These are phyloP conservation scores for Thelaira solivaga DNA, from an alignment of 2,888 invertebrate species.

Conservation along the genomic window DNA sequence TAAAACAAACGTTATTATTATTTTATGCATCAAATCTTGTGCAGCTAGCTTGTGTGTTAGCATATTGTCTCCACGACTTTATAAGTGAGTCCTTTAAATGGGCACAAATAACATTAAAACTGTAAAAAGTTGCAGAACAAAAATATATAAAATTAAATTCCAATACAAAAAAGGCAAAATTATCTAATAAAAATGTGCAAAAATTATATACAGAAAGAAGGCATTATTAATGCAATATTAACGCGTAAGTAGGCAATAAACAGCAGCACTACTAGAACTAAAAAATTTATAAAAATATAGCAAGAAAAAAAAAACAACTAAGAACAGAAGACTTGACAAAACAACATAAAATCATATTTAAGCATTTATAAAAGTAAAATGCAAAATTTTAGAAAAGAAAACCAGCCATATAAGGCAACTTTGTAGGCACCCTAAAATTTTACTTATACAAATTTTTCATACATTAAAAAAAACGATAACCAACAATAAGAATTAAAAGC, in stretches of 20 bases:
- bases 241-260: slow-evolving; percentile 62
- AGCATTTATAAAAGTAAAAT: slow-evolving; percentile 27
- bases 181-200: slow-evolving; percentile 60
- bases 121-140: slow-evolving; percentile 39
- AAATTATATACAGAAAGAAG: slow-evolving; percentile 59
- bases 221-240: slow-evolving; percentile 63
- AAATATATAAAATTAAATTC: not conserved
- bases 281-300: not conserved
- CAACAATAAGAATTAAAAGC: not conserved
- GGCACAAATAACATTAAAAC: slow-evolving; percentile 49
- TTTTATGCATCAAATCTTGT: not conserved
- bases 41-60: not conserved
- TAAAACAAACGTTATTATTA: not conserved
- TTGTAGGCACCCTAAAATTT: no score
- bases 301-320: not conserved
- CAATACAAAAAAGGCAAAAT: not conserved
- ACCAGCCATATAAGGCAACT: no score
- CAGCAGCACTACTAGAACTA: slow-evolving; percentile 28
- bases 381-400: slow-evolving; percentile 8
- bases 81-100: slow-evolving; percentile 34
- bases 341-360: slow-evolving; percentile 35
- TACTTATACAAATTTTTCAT: no score
- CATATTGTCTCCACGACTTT: slow-evolving; percentile 23
- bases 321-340: slow-evolving; percentile 1
- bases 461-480: not conserved